These are phyloP conservation scores for Pedicia rivosa DNA, from an alignment of 2,888 invertebrate genomes.

Conservation along the genomic window DNA sequence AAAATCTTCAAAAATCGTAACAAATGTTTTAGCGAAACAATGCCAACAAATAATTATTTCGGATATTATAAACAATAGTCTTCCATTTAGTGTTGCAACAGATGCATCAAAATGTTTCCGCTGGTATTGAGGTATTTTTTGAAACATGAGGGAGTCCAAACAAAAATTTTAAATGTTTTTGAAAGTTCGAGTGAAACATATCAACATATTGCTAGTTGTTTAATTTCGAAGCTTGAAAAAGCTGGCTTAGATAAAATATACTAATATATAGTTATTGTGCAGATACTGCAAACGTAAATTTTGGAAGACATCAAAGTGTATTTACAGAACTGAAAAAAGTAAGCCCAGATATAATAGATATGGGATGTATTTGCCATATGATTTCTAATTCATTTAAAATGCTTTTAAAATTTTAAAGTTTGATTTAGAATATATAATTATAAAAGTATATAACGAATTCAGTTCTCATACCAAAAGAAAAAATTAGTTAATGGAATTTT, in stretches of 20 bases:
- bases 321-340: background rate
- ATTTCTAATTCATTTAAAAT: background rate
- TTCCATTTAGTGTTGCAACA: background rate
- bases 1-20: background rate
- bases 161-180: slow-evolving; percentile 1
- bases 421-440: slow-evolving; percentile 2
- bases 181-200: slow-evolving; percentile 1
- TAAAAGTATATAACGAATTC: slow-evolving; percentile 4
- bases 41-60: background rate
- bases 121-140: background rate
- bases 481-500: slow-evolving; percentile 2
- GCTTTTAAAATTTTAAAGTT: slow-evolving; percentile 3
- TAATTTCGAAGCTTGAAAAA: slow-evolving; percentile 4
- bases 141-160: background rate
- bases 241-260: slow-evolving; percentile 3
- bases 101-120: too few species aligned
- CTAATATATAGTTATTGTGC: slow-evolving; percentile 5
- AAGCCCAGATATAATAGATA: background rate
- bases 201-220: slow-evolving; percentile 3
- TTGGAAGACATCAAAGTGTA: slow-evolving; percentile 4
- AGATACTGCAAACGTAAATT: slow-evolving; percentile 7
- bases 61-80: background rate
- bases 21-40: slow-evolving; percentile 2
- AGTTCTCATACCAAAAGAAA: slow-evolving; percentile 4
- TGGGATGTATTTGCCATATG: slow-evolving; percentile 6